phyloP scores from a whole-genome alignment of 2,888 invertebrate species.

The Argynnis bischoffii region DNA sequence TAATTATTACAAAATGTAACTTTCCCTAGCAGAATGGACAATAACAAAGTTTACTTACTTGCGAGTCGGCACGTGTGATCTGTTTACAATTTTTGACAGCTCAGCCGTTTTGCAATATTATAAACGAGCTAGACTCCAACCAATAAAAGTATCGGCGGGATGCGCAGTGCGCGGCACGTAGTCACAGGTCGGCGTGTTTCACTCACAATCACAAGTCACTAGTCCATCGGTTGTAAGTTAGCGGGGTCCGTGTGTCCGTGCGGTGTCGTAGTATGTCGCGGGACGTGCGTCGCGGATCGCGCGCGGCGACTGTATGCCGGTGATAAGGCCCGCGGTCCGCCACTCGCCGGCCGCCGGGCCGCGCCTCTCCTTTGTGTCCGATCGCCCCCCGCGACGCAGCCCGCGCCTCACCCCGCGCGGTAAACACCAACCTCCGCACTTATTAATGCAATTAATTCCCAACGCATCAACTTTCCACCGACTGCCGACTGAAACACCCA shows the following conservation, averaged over 20 bases:
- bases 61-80: slow-evolving; percentile 72
- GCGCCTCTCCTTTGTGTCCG: slow-evolving; percentile 77
- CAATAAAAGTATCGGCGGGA: slow-evolving; percentile 53
- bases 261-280: slow-evolving; percentile 32
- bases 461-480: slow-evolving; percentile 59
- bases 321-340: slow-evolving; percentile 74
- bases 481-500: background rate
- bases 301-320: slow-evolving; percentile 74
- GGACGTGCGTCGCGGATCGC: slow-evolving; percentile 69
- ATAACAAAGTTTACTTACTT: slow-evolving; percentile 61
- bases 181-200: slow-evolving; percentile 51
- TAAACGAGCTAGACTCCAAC: slow-evolving; percentile 54
- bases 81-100: slow-evolving; percentile 75
- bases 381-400: slow-evolving; percentile 57
- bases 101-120: slow-evolving; percentile 59
- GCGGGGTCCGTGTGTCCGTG: slow-evolving; percentile 39
- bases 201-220: slow-evolving; percentile 59
- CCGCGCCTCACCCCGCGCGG: slow-evolving; percentile 49
- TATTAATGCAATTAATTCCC: slow-evolving; percentile 72
- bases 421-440: slow-evolving; percentile 65
- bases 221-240: slow-evolving; percentile 40
- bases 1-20: background rate
- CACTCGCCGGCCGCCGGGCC: slow-evolving; percentile 71
- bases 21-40: slow-evolving; percentile 8
- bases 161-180: slow-evolving; percentile 69